These are phyloP conservation scores for Sicus ferrugineus DNA, from an alignment of 2,888 invertebrate genomes.

Conservation along the genomic window DNA sequence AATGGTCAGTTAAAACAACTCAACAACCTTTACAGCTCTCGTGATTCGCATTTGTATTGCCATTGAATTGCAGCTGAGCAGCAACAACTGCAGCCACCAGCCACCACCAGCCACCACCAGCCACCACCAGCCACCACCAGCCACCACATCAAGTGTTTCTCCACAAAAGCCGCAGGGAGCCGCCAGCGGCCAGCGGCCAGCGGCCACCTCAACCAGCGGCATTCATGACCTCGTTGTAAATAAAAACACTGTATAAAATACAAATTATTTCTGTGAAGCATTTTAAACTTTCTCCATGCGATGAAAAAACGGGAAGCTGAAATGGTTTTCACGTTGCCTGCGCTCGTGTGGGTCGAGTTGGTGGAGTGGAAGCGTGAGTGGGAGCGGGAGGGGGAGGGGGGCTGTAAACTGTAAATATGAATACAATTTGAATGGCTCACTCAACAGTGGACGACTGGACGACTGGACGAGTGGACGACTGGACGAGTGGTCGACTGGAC, in stretches of 20 bases:
- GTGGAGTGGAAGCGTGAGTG: neutral
- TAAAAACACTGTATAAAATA: conserved; percentile 29
- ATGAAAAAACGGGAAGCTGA: neutral
- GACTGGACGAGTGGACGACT: too few relatives aligned
- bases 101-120: neutral
- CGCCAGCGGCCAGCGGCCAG: too few relatives aligned
- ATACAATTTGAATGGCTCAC: conserved; percentile 52
- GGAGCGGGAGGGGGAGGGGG: neutral
- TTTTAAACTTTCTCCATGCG: neutral
- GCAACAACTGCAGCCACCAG: neutral
- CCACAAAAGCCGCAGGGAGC: conserved; percentile 2
- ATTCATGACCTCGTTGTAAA: conserved; percentile 27
- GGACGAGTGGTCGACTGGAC: too few relatives aligned
- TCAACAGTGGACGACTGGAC: conserved; percentile 48
- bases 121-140: neutral
- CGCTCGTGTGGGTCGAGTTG: neutral
- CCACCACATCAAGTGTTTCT: neutral
- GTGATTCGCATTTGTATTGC: conserved; percentile 16
- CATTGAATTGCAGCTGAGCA: conserved; percentile 21
- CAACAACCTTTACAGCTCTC: conserved; percentile 13
- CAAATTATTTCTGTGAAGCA: conserved; percentile 8
- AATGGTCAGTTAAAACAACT: conserved; percentile 14
- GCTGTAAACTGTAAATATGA: conserved; percentile 47
- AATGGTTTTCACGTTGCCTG: too few relatives aligned
- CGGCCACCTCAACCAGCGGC: neutral